These are phyloP conservation scores for Oreochromis niloticus DNA, from an alignment of 2,113 vertebrate species.

Conservation along the genomic window DNA sequence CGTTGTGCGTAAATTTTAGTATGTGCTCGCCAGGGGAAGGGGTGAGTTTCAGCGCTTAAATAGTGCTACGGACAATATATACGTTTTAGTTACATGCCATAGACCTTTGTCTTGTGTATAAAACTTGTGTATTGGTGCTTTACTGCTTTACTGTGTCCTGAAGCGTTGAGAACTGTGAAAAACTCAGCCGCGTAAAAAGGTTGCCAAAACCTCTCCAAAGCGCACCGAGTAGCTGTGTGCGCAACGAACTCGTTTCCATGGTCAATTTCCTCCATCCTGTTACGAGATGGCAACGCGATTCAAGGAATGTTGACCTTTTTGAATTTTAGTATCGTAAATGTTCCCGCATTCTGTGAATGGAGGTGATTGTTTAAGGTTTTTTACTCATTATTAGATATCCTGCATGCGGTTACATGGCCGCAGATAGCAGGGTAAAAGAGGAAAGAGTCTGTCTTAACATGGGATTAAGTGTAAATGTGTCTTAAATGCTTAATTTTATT, in stretches of 20 bases:
- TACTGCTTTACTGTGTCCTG: background rate
- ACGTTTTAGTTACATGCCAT: background rate
- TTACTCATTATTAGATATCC: background rate
- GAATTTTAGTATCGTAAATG: background rate
- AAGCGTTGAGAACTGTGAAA: background rate
- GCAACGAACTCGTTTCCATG: background rate
- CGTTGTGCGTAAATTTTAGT: constrained; percentile 63
- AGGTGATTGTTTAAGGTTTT: background rate
- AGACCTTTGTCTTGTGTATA: background rate
- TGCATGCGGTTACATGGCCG: background rate
- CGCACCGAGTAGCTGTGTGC: constrained; percentile 49
- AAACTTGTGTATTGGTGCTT: background rate
- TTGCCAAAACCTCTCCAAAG: constrained; percentile 61
- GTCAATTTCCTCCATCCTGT: background rate
- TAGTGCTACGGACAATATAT: background rate
- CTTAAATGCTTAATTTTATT: background rate
- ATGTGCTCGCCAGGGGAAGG: background rate
- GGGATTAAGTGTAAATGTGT: background rate
- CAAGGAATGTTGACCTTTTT: background rate
- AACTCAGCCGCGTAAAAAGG: constrained; percentile 67
- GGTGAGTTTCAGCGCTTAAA: background rate
- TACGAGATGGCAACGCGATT: background rate
- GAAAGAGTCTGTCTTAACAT: background rate
- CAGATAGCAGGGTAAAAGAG: background rate
- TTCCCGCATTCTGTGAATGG: background rate